Evolutionary conservation across 2,113 vertebrate genomes (phyloP).

Genomic region (Neogale vison): DNA sequence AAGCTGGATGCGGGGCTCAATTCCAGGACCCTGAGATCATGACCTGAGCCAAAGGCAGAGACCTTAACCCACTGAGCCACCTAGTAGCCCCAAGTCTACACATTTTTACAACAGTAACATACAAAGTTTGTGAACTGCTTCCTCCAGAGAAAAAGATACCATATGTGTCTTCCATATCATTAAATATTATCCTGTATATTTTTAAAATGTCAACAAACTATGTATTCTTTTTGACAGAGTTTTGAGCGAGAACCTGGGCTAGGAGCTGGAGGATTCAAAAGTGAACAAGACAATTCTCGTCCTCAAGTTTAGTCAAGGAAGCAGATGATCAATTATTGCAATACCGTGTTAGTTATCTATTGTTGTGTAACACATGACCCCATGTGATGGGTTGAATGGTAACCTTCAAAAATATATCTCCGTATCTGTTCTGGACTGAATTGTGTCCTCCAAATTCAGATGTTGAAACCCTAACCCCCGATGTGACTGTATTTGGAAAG

Average conservation of each 20-base stretch:
- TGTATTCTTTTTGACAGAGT: neutral
- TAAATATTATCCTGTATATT: neutral
- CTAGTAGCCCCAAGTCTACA: neutral
- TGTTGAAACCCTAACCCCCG: neutral
- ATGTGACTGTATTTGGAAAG: neutral
- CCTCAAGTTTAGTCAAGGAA: neutral
- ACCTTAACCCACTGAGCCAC: too few relatives aligned
- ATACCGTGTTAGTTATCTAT: neutral
- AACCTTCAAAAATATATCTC: neutral
- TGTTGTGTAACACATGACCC: neutral
- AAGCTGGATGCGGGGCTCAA: too few relatives aligned
- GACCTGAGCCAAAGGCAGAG: too few relatives aligned
- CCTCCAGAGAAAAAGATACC: neutral
- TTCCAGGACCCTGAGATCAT: too few relatives aligned
- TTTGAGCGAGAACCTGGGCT: neutral
- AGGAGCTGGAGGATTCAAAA: neutral
- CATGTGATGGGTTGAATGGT: neutral
- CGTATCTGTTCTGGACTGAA: neutral
- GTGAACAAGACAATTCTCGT: neutral
- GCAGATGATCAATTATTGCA: neutral
- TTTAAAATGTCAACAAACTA: neutral
- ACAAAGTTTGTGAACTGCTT: constrained; percentile 1
- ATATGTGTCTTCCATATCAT: neutral
- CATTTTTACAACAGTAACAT: neutral
- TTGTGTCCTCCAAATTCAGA: neutral